A percentile compares a stretch with the other conserved stretches of the same genome.
Evolutionary conservation across 35 echinoderm and acorn worm genomes (phyloP).

Genomic region (Apostichopus californicus): DNA sequence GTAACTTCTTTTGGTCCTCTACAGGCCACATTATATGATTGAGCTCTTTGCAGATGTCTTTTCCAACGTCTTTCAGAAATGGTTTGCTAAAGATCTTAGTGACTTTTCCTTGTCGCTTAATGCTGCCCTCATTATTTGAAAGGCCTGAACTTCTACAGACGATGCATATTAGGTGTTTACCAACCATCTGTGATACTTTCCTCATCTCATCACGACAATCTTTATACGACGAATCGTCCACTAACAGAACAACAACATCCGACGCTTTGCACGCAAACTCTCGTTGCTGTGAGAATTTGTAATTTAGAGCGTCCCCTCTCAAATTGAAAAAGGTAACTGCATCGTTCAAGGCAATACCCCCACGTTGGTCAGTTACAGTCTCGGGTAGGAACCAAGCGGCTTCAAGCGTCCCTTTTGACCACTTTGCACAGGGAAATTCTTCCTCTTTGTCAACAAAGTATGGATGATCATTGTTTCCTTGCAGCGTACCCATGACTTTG

Average conservation of each 20-base stretch:
- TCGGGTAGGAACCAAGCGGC: slow-evolving; percentile 28
- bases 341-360: not conserved
- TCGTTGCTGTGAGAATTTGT: not conserved
- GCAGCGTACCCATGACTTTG: slow-evolving; percentile 14
- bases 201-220: not conserved
- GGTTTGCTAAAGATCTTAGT: not conserved
- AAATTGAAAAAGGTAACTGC: slow-evolving; percentile 39
- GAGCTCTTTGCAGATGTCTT: slow-evolving; percentile 14
- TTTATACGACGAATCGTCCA: not conserved
- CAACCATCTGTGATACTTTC: not conserved
- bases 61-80: not conserved
- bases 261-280: slow-evolving; percentile 22
- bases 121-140: not conserved
- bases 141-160: not conserved
- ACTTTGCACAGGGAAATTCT: slow-evolving; percentile 1
- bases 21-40: not conserved
- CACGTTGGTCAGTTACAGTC: not conserved
- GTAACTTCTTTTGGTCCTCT: not conserved
- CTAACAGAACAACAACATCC: not conserved
- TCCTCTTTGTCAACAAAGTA: slow-evolving; percentile 33
- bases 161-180: not conserved
- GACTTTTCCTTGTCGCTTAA: not conserved
- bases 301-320: not conserved
- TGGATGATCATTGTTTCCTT: slow-evolving; percentile 47
- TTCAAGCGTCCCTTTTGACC: slow-evolving; percentile 19